Evolutionary conservation across 2,888 invertebrate genomes (phyloP).

Genomic region (Poecilobothrus nobilitatus): DNA sequence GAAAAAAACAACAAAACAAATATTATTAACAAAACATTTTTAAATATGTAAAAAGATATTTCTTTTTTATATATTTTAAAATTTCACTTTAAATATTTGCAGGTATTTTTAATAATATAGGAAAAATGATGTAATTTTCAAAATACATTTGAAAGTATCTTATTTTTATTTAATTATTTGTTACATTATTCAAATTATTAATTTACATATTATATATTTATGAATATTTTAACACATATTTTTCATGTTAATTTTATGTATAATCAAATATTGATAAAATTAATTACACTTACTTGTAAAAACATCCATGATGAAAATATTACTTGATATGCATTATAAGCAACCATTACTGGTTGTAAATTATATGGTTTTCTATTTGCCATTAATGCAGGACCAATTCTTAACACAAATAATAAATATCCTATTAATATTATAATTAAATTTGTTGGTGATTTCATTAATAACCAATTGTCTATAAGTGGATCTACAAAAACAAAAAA

Average conservation of each 20-base stretch:
- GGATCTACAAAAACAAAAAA: slow-evolving; percentile 55
- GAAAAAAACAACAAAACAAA: too few relatives aligned
- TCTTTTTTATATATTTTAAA: too few relatives aligned
- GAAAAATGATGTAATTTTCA: too few relatives aligned
- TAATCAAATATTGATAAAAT: background rate
- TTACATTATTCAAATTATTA: too few relatives aligned
- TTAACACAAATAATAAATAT: slow-evolving; percentile 66
- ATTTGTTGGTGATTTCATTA: slow-evolving; percentile 68
- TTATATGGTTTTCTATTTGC: slow-evolving; percentile 63
- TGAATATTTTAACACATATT: background rate
- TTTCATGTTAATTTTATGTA: background rate
- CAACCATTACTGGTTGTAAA: slow-evolving; percentile 60
- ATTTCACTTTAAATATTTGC: too few relatives aligned
- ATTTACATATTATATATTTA: too few relatives aligned
- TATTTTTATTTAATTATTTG: too few relatives aligned
- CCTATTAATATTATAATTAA: slow-evolving; percentile 54
- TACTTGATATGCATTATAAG: slow-evolving; percentile 85
- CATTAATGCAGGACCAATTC: slow-evolving; percentile 69
- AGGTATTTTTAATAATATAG: too few relatives aligned
- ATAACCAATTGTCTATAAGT: slow-evolving; percentile 64
- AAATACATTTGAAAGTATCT: too few relatives aligned
- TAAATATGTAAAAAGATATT: too few relatives aligned
- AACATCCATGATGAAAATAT: slow-evolving; percentile 68
- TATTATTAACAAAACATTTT: too few relatives aligned
- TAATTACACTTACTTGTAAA: slow-evolving; percentile 32